A percentile compares a stretch with the other conserved stretches of the same genome.
These are phyloP conservation scores for Hucho hucho DNA, from an alignment of 2,113 vertebrate genomes.

Conservation along the genomic window DNA sequence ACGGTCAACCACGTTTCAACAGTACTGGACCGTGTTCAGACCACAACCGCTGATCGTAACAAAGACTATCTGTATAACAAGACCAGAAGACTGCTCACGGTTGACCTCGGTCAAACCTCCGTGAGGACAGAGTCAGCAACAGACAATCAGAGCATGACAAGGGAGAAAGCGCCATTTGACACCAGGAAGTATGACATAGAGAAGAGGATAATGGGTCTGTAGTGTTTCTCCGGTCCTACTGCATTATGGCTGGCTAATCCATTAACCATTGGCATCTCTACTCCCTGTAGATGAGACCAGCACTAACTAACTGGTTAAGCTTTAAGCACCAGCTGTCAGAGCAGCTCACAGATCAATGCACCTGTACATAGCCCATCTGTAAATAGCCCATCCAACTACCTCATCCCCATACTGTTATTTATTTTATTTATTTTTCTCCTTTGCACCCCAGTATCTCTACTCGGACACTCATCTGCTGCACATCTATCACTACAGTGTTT, in stretches of 20 bases:
- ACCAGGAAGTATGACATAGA: background rate
- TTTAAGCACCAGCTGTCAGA: no score
- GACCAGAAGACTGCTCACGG: background rate
- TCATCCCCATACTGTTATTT: no score
- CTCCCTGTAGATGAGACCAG: background rate
- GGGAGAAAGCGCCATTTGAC: background rate
- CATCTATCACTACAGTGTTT: no score
- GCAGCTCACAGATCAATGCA: no score
- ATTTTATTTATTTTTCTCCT: no score
- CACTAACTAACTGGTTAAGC: no score
- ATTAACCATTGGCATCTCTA: no score
- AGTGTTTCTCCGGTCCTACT: background rate
- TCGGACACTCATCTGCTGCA: no score
- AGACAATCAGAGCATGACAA: background rate
- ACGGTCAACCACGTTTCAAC: background rate
- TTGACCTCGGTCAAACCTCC: background rate
- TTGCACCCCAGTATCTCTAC: no score
- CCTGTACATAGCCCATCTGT: no score
- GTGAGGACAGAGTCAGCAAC: background rate
- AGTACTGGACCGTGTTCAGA: background rate
- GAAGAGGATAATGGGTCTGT: slow-evolving; percentile 35
- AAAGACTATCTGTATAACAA: slow-evolving; percentile 25
- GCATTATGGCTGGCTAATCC: background rate
- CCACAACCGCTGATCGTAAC: slow-evolving; percentile 15
- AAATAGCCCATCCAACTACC: no score